These are phyloP conservation scores for Halocaridina rubra DNA, from an alignment of 2,888 invertebrate species.

Conservation along the genomic window DNA sequence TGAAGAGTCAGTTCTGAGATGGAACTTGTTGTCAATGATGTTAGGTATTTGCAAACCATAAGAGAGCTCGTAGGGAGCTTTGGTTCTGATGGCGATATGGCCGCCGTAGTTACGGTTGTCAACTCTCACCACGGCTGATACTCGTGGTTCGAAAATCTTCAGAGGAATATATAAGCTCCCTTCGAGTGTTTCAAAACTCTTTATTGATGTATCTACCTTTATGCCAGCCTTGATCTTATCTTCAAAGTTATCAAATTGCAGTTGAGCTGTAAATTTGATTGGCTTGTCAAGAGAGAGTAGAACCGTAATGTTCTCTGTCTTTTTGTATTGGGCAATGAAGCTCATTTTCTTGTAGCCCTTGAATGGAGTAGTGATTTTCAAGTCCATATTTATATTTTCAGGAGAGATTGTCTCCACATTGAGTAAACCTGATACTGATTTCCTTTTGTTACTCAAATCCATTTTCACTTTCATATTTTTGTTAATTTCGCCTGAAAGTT, in stretches of 20 bases:
- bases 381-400: not conserved
- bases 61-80: conserved; percentile 35
- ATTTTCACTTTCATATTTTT: conserved; percentile 17
- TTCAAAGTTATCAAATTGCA: conserved; percentile 5
- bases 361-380: conserved; percentile 36
- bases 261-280: conserved; percentile 11
- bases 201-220: conserved; percentile 26
- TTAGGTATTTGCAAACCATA: not conserved
- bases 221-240: conserved; percentile 9
- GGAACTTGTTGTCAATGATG: not conserved
- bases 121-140: not conserved
- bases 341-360: conserved; percentile 37
- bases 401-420: not conserved
- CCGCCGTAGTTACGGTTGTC: conserved; percentile 16
- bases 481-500: not conserved
- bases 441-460: conserved; percentile 19
- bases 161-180: conserved; percentile 30
- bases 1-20: conserved; percentile 40
- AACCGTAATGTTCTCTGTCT: not conserved
- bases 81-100: conserved; percentile 20
- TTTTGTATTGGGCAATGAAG: conserved; percentile 1
- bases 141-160: conserved; percentile 12
- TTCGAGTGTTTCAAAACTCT: conserved; percentile 19
- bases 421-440: conserved; percentile 23
- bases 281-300: not conserved